These are phyloP conservation scores for Ceraclea dissimilis DNA, from an alignment of 2,888 invertebrate species.

Conservation along the genomic window DNA sequence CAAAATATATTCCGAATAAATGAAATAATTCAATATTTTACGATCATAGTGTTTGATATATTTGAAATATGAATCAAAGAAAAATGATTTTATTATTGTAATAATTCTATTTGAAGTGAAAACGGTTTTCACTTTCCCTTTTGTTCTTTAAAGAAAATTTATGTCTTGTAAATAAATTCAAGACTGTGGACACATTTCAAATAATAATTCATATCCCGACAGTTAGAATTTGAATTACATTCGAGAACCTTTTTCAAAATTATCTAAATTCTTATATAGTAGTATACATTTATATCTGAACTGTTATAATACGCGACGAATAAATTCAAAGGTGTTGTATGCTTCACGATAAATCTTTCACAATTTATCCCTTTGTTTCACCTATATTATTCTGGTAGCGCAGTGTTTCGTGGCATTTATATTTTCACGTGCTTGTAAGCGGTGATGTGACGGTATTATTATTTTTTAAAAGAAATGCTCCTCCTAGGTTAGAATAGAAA, in stretches of 20 bases:
- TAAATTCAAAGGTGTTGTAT: slow-evolving; percentile 16
- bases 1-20: too few relatives aligned
- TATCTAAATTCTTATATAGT: background rate
- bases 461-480: background rate
- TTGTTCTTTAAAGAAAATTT: background rate
- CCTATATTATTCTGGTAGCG: background rate
- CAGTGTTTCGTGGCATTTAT: slow-evolving; percentile 6
- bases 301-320: background rate
- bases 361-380: slow-evolving; percentile 12
- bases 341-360: slow-evolving; percentile 17
- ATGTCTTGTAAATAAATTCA: background rate
- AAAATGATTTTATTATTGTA: too few relatives aligned
- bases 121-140: background rate
- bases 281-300: background rate
- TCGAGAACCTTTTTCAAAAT: background rate
- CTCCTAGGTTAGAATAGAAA: background rate
- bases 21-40: too few relatives aligned
- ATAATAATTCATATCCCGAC: background rate
- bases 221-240: background rate
- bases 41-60: too few relatives aligned
- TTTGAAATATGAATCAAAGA: too few relatives aligned
- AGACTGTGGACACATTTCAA: background rate
- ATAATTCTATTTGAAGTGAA: too few relatives aligned
- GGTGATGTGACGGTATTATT: too few relatives aligned
- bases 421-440: slow-evolving; percentile 1